These are phyloP conservation scores for Kuschelorhynchus macadamiae DNA, from an alignment of 2,888 invertebrate genomes.

Conservation along the genomic window DNA sequence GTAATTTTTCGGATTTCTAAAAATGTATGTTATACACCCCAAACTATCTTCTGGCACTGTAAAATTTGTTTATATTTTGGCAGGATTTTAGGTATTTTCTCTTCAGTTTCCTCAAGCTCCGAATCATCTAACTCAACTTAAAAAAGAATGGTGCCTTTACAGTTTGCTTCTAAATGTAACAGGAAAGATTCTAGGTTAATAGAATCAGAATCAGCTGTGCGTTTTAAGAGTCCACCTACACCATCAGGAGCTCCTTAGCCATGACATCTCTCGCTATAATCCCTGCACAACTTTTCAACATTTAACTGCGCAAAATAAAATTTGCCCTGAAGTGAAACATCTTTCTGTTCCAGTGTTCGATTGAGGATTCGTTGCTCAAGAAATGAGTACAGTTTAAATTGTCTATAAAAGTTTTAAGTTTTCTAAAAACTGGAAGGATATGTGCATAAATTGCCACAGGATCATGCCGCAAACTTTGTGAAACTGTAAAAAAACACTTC, in stretches of 20 bases:
- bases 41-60: constrained; percentile 13
- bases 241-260: constrained; percentile 17
- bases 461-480: constrained; percentile 12
- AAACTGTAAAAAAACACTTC: background rate
- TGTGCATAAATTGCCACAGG: constrained; percentile 9
- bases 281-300: background rate
- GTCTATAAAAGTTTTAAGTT: background rate
- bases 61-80: constrained; percentile 1
- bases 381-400: background rate
- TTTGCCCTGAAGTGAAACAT: constrained; percentile 7
- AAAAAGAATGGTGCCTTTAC: constrained; percentile 4
- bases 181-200: background rate
- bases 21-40: background rate
- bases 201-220: background rate
- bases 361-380: constrained; percentile 3
- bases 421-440: background rate
- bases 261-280: constrained; percentile 1
- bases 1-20: constrained; percentile 7
- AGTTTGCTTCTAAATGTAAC: background rate
- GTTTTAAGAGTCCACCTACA: constrained; percentile 1
- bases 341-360: constrained; percentile 3
- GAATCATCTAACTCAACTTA: constrained; percentile 4
- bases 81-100: background rate
- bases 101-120: background rate
- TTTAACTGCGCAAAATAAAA: background rate